Evolutionary conservation across 2,113 vertebrate species (phyloP).

Genomic region (Menura novaehollandiae): DNA sequence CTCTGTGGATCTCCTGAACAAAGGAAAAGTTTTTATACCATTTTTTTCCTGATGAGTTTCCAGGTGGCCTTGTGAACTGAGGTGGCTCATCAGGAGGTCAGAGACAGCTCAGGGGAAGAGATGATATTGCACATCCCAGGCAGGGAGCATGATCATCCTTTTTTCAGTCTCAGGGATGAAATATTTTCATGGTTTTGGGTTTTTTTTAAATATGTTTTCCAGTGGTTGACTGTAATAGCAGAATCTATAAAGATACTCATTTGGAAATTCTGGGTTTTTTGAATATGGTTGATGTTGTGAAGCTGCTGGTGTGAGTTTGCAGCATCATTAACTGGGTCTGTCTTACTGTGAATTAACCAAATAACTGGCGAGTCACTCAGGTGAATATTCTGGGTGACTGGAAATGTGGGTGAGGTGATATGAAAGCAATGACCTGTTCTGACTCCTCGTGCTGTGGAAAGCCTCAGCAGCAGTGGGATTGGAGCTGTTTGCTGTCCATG

Average conservation of each 20-base stretch:
- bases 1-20: background rate
- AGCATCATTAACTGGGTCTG: background rate
- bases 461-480: background rate
- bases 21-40: background rate
- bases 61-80: background rate
- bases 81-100: background rate
- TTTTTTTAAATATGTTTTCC: background rate
- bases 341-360: background rate
- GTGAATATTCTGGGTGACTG: constrained; percentile 33
- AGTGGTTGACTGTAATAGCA: background rate
- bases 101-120: background rate
- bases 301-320: background rate
- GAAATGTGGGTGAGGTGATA: background rate
- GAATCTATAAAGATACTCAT: background rate
- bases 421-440: background rate
- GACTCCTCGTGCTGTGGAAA: background rate
- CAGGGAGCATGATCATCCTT: background rate
- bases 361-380: background rate
- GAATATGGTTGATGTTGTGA: background rate
- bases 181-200: background rate
- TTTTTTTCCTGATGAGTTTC: background rate
- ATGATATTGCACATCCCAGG: background rate
- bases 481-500: background rate
- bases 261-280: background rate
- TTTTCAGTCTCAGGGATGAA: background rate